Conservation (phyloP, 2,113 vertebrate genomes). For the Aptenodytes forsteri region DNA sequence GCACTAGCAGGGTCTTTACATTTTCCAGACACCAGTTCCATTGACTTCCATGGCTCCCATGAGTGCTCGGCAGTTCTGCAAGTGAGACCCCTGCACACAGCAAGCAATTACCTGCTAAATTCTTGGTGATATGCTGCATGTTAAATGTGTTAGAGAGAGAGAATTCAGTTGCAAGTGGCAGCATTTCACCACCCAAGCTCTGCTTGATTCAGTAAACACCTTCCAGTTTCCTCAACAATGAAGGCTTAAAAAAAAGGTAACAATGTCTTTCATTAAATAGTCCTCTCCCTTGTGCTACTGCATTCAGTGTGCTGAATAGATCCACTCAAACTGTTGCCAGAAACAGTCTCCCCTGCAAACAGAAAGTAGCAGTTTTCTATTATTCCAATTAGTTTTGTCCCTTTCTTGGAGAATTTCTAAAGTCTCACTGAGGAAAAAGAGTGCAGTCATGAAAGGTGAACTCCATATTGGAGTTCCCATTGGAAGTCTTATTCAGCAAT, state of each 20-base stretch:
- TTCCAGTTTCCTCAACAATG: background rate
- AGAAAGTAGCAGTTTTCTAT: background rate
- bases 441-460: background rate
- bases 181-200: background rate
- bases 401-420: background rate
- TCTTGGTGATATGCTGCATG: background rate
- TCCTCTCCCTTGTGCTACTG: background rate
- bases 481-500: background rate
- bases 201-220: background rate
- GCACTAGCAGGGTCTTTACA: background rate
- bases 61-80: background rate
- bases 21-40: background rate
- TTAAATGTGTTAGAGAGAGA: background rate
- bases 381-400: background rate
- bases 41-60: background rate
- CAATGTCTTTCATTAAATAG: background rate
- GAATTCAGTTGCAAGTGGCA: background rate
- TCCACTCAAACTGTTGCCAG: background rate
- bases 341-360: background rate
- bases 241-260: background rate
- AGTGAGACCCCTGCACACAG: background rate
- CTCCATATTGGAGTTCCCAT: background rate
- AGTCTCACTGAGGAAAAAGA: background rate
- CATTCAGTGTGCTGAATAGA: background rate
- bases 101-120: background rate